phyloP scores from a whole-genome alignment of 2,797 vertebrate genomes.

The Phataginus tricuspis region DNA sequence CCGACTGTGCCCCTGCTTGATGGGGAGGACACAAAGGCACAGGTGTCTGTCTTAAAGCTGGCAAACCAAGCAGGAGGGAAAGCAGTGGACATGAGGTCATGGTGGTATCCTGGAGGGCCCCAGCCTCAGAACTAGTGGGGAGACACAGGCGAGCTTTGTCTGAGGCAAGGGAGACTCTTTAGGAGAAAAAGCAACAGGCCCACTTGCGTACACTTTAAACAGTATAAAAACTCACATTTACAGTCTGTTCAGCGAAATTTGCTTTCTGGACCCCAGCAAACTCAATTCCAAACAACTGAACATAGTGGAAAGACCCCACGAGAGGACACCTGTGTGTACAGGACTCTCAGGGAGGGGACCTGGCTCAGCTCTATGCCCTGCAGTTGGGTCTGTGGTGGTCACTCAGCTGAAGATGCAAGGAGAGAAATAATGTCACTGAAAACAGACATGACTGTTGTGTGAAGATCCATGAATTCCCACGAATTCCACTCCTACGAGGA shows the following conservation, averaged over 20 bases:
- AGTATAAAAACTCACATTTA: rapidly evolving
- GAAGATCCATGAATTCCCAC: rapidly evolving
- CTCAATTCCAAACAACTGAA: neutral
- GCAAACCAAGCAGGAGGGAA: neutral
- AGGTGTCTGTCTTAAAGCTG: neutral
- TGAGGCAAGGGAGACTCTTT: neutral
- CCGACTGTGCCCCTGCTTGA: neutral
- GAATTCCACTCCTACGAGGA: neutral
- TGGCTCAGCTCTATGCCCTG: too few relatives aligned
- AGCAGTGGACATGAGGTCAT: neutral
- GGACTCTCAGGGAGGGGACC: rapidly evolving
- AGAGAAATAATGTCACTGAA: rapidly evolving
- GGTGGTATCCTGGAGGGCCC: neutral
- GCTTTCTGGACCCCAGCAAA: neutral
- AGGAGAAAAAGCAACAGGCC: neutral
- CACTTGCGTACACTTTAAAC: neutral
- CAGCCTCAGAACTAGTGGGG: neutral
- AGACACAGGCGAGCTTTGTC: neutral
- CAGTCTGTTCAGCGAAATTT: neutral
- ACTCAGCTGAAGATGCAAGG: neutral
- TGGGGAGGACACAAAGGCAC: rapidly evolving
- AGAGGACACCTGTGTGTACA: rapidly evolving
- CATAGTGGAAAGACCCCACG: neutral
- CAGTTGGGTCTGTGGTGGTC: too few relatives aligned
- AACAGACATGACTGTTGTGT: neutral